Evolutionary conservation across 2,888 invertebrate species (phyloP), one percentile per base, ranked within the genome.

Genomic region (Bruchidius siliquastri): DNA sequence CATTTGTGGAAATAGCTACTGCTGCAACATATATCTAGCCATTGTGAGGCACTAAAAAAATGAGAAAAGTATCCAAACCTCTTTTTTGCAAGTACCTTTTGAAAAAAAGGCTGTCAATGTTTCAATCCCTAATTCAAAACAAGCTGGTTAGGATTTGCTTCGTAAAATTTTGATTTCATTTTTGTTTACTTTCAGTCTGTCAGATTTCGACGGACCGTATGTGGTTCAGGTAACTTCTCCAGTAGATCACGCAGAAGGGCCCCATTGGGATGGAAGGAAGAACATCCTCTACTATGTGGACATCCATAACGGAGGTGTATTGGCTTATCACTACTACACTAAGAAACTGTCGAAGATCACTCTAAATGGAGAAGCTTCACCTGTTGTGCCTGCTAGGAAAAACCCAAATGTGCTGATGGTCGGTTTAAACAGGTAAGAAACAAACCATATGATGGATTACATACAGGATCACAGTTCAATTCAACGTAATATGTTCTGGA

Each of bases 211-310:
- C 22, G 72, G 76, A 8, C 81, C 81, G 20, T 71, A 74, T 2
- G 74, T 82, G 0, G 76, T 77, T 30, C 82, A 79, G 74, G 69
- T 83, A 8, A 81, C 80, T 6, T 71, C 74, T 22, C 81, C 81
- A 68, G 78, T 83, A 2, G 81, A 82, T 68, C 83, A 83, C 73
- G 79, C 79, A 8, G 84, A 83, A 77, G 80, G 79, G 6, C 83
- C 84, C 3, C 77, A 78, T 22, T 84, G 84, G 84, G 83, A 83
- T 72, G 72, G 72, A 2, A 73, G 82, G 70, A 81, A 79, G 68
- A 80, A 80, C 71, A 77, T 82, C 22, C 76, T 84, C 10, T 83
- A 82, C 74, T 84, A 77, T 74, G 83, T 84, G 0, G 81, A 84
- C 73, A 82, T 83, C 21, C 83, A 82, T 67, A 69, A 76, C 18